A percentile compares a stretch with the other conserved stretches of the same genome.
phyloP scores from a whole-genome alignment of 2,888 invertebrate species.

The Chromoteleia sp. region DNA sequence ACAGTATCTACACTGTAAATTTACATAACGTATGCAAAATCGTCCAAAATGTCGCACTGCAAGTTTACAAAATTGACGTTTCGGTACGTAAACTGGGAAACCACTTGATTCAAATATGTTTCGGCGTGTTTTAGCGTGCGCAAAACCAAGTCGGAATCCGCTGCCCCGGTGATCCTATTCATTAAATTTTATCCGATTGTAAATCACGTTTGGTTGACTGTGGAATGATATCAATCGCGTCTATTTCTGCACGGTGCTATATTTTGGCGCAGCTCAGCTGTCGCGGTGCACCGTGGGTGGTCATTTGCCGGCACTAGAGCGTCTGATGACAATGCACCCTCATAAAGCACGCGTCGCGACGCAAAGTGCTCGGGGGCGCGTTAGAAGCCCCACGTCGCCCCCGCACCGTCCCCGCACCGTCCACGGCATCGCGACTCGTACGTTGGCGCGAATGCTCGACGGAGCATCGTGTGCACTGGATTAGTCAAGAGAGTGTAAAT shows the following conservation, averaged over 20 bases:
- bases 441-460: slow-evolving; percentile 53
- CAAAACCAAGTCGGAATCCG: too few species aligned
- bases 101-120: too few species aligned
- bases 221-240: slow-evolving; percentile 19
- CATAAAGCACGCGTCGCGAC: slow-evolving; percentile 74
- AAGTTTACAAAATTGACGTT: too few species aligned
- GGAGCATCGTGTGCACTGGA: slow-evolving; percentile 73
- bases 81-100: too few species aligned
- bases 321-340: slow-evolving; percentile 76
- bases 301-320: slow-evolving; percentile 73
- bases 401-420: neutral
- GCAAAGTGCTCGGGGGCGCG: slow-evolving; percentile 72
- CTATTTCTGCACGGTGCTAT: slow-evolving; percentile 13
- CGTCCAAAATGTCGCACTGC: too few species aligned
- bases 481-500: slow-evolving; percentile 79
- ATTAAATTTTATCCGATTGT: slow-evolving; percentile 1
- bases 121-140: too few species aligned
- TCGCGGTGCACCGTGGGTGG: slow-evolving; percentile 69
- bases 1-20: too few species aligned
- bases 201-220: neutral
- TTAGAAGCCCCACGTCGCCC: slow-evolving; percentile 40
- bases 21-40: too few species aligned
- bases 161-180: neutral
- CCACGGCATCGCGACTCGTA: slow-evolving; percentile 52
- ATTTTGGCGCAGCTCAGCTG: slow-evolving; percentile 18